Conservation (phyloP, 2,888 invertebrate genomes). For the Allygus modestus region DNA sequence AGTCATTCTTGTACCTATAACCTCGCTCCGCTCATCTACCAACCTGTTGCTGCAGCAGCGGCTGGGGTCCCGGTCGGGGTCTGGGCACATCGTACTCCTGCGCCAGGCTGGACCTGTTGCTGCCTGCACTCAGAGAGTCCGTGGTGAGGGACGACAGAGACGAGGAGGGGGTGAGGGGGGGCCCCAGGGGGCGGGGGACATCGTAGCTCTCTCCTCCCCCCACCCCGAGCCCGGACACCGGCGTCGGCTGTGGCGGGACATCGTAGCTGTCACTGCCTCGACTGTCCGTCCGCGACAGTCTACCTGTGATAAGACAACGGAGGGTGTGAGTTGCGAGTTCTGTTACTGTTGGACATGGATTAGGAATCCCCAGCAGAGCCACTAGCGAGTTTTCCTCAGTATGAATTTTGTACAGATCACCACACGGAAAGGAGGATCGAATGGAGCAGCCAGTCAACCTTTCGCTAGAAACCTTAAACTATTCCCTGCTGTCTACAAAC, state of each 20-base stretch:
- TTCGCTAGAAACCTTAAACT: no score
- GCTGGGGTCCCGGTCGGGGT: slow-evolving; percentile 66
- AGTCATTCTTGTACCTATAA: no score
- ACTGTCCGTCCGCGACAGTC: slow-evolving; percentile 66
- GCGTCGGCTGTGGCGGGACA: slow-evolving; percentile 81
- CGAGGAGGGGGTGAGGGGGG: slow-evolving; percentile 81
- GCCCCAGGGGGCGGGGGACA: slow-evolving; percentile 78
- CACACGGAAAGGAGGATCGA: no score
- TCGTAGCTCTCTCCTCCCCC: slow-evolving; percentile 79
- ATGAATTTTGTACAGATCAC: no score
- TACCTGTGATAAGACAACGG: slow-evolving; percentile 42
- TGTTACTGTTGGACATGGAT: slow-evolving; percentile 17
- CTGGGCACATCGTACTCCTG: slow-evolving; percentile 84
- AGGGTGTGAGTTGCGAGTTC: background rate
- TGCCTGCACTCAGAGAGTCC: slow-evolving; percentile 72
- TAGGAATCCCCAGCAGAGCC: no score
- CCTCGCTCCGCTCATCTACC: background rate
- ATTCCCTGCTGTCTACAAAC: no score
- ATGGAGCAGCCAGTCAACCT: no score
- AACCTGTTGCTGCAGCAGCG: slow-evolving; percentile 65
- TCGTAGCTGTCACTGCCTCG: slow-evolving; percentile 77
- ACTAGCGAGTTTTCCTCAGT: no score
- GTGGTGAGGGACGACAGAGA: slow-evolving; percentile 82
- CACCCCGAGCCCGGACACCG: slow-evolving; percentile 75
- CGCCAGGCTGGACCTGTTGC: slow-evolving; percentile 78